Conservation (phyloP, 2,113 vertebrate species). For the Pogonocichla stellata region DNA sequence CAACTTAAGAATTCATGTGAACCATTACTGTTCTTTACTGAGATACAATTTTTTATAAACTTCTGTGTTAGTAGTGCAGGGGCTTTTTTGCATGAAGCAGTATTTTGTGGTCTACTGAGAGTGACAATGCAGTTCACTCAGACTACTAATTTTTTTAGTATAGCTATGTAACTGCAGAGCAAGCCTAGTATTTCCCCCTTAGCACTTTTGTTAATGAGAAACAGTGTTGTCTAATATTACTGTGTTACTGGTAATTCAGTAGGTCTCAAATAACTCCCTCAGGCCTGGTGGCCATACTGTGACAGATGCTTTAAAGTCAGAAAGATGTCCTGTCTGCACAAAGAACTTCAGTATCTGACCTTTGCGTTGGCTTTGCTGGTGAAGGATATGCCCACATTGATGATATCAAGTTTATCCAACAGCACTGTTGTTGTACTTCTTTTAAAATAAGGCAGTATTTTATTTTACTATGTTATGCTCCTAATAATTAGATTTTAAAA, state of each 20-base stretch:
- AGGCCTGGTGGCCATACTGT: neutral
- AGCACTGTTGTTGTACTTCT: neutral
- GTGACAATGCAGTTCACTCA: neutral
- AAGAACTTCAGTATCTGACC: neutral
- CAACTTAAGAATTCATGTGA: neutral
- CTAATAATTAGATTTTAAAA: neutral
- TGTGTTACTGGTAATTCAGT: conserved; percentile 15
- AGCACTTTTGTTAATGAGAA: conserved; percentile 40
- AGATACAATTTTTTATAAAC: neutral
- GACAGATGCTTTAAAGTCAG: neutral
- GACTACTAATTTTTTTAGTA: neutral
- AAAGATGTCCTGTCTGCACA: neutral
- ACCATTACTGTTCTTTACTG: neutral
- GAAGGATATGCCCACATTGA: neutral
- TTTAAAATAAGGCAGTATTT: neutral
- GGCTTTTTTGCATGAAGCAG: neutral
- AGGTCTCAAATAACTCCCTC: conserved; percentile 7
- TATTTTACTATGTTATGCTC: neutral
- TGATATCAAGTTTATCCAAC: neutral
- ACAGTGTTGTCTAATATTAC: conserved; percentile 19
- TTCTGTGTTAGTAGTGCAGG: neutral
- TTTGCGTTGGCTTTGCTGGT: neutral
- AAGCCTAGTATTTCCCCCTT: neutral
- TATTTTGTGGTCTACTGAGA: neutral
- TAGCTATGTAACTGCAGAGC: neutral